Evolutionary conservation across 2,888 invertebrate genomes (phyloP).

Genomic region (Leptinotarsa tumamoca): DNA sequence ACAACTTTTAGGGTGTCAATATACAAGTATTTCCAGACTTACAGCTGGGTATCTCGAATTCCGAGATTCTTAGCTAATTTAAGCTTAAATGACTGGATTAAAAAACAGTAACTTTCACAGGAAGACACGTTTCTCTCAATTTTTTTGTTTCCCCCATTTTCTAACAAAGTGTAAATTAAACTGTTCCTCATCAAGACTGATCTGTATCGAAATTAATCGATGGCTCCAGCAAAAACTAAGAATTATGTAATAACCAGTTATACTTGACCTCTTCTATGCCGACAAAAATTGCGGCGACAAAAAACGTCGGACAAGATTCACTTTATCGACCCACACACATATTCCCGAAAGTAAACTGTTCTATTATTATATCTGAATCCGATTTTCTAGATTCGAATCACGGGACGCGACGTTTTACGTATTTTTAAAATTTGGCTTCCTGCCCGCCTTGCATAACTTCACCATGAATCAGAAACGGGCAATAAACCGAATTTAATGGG

Average conservation of each 20-base stretch:
- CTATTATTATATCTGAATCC: conserved; percentile 7
- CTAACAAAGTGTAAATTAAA: no score
- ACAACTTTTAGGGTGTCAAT: no score
- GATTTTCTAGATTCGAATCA: conserved; percentile 37
- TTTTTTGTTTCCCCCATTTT: no score
- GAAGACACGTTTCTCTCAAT: no score
- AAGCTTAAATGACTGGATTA: no score
- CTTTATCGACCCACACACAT: background rate
- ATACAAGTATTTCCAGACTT: no score
- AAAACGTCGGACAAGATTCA: background rate
- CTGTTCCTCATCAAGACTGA: no score
- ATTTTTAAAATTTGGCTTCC: conserved; percentile 48
- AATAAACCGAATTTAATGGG: conserved; percentile 13
- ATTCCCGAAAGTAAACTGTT: conserved; percentile 8
- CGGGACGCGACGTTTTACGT: conserved; percentile 35
- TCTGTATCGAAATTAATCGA: no score
- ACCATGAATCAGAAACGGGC: conserved; percentile 47
- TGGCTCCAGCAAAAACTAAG: no score
- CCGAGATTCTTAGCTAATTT: no score
- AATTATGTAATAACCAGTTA: background rate
- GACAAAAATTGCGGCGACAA: background rate
- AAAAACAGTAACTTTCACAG: no score
- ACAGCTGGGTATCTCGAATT: no score
- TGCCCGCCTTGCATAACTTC: conserved; percentile 52
- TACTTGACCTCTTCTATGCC: background rate